These are phyloP conservation scores for Diaperis boleti DNA, from an alignment of 2,888 invertebrate species.

Conservation along the genomic window DNA sequence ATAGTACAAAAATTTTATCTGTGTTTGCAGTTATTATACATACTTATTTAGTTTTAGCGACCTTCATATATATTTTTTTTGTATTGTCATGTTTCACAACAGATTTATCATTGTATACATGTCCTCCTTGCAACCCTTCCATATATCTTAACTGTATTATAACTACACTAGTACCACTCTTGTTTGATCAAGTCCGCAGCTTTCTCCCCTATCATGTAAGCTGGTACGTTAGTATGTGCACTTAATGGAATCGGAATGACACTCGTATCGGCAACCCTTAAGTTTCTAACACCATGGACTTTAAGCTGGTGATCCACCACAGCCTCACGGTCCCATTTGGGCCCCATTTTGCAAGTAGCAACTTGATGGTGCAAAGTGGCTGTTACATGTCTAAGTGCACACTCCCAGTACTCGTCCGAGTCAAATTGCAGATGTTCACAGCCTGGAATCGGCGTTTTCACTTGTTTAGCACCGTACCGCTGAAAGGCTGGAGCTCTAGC, in stretches of 20 bases:
- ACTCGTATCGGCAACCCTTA: conserved; percentile 71
- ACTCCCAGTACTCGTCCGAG: conserved; percentile 70
- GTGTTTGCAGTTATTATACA: too few relatives aligned
- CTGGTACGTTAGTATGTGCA: conserved; percentile 69
- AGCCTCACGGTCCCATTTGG: conserved; percentile 66
- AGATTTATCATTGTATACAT: too few relatives aligned
- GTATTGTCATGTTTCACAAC: too few relatives aligned
- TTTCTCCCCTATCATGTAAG: conserved; percentile 72
- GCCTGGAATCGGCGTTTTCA: conserved; percentile 67
- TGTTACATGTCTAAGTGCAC: conserved; percentile 66
- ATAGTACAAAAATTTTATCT: too few relatives aligned
- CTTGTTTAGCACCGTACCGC: conserved; percentile 64
- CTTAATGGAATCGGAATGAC: conserved; percentile 69
- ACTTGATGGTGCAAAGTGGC: conserved; percentile 69
- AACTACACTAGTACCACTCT: conserved; percentile 59
- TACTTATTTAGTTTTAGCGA: too few relatives aligned
- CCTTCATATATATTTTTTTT: too few relatives aligned
- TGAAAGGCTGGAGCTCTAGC: conserved; percentile 67
- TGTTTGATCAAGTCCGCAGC: conserved; percentile 69
- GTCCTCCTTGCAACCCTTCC: too few relatives aligned
- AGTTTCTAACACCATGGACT: conserved; percentile 67
- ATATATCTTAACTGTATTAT: too few relatives aligned
- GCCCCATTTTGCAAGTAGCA: conserved; percentile 72
- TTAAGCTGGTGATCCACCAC: conserved; percentile 71
- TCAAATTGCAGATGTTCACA: conserved; percentile 65